Evolutionary conservation across 2,113 vertebrate genomes (phyloP), one percentile per base, ranked within the genome.

Genomic region (Notarius lentiginosus): DNA sequence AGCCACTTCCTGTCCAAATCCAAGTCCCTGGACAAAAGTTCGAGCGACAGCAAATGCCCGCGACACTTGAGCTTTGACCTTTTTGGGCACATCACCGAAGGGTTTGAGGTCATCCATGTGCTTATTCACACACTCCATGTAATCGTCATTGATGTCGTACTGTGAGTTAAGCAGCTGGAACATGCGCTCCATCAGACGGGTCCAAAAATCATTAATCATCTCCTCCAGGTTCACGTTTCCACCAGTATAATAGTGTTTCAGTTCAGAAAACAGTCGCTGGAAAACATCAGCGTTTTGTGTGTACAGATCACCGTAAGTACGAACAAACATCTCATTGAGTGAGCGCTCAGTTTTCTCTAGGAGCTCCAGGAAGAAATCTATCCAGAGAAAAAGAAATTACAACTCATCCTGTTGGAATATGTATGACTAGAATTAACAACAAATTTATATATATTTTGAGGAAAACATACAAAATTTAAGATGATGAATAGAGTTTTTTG

Each of bases 51-150:
- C 96, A 94, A 99, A 98, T 0, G 98, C 97, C 15, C 97, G 95
- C 0, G 96, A 98, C 89, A 99, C 96, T 94, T 99, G 98, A 85
- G 96, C 94, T 91, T 98, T 99, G 88, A 99, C 94, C 90, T 98
- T 99, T 90, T 96, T 96, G 88, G 97, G 98, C 86, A 98, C 96
- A 0, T 99, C 98, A 90, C 98, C 98, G 82, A 99, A 99, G 0
- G 98, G 97, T 89, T 98, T 98, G 89, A 99, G 97, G 92, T 98
- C 96, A 93, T 99, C 97, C 6, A 96, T 97, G 91, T 99, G 97
- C 91, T 99, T 99, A 94, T 96, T 98, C 61, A 99, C 96, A 60
- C 95, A 97, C 60, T 97, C 96, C 90, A 97, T 84, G 91, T 97
- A 97, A 92, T 96, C 95, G 73, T 96, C 95, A 0, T 91, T 95